Evolutionary conservation across 2,888 invertebrate species (phyloP), one percentile per base, ranked within the genome.

Genomic region (Drosophila helvetica): DNA sequence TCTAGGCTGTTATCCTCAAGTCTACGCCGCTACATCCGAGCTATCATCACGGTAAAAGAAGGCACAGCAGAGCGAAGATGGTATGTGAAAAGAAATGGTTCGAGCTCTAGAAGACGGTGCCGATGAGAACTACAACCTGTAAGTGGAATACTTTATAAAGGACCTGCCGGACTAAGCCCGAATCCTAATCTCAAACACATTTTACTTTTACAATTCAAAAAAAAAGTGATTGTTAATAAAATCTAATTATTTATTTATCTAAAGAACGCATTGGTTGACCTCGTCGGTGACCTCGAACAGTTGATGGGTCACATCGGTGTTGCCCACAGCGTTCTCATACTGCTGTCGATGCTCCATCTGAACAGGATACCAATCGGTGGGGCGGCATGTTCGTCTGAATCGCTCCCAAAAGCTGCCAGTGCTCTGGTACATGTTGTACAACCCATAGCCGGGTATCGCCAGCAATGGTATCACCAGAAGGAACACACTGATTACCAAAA

Each of bases 301-400:
- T 47, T 90, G 91, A 77, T 91, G 91, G 0, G 91, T 89, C 17
- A 86, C 75, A 27, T 92, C 91, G 3, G 84, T 69, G 65, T 89
- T 87, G 5, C 89, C 89, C 66, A 91, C 72, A 3, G 76, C 58
- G 19, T 90, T 90, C 50, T 90, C 90, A 65, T 92, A 92, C 15
- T 76, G 72, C 56, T 91, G 91, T 3, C 89, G 89, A 42, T 91
- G 79, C 25, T 79, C 76, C 55, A 85, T 71, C 53, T 91, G 88
- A 0, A 72, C 46, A 0, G 92, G 92, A 86, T 91, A 92, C 92
- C 92, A 92, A 70, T 92, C 92, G 9, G 88, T 90, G 8, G 92
- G 90, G 1, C 90, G 77, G 38, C 89, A 82, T 9, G 88, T 77
- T 38, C 88, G 85, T 12, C 63, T 78, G n/a, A 92, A 80, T 0